Base-by-base conservation (phyloP, 2,797 vertebrate genomes). In the Cirrhinus molitorella region DNA sequence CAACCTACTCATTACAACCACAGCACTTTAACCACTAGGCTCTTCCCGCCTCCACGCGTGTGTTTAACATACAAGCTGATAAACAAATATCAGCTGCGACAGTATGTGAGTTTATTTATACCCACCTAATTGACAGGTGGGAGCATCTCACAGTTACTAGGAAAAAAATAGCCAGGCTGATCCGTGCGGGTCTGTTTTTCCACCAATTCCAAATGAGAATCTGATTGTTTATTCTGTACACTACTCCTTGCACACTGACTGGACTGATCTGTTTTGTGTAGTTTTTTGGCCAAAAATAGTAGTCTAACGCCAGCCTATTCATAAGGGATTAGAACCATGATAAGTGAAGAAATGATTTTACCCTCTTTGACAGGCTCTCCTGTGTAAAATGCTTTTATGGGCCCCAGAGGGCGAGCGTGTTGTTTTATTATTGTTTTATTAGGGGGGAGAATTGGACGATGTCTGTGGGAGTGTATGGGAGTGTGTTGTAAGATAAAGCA, bases 381-480 rank as follows among this genome's bases (percentile, higher is more conserved):
- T 88, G 88, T 89, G 91, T 91, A 83, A 92, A 91, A 91, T 91
- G 87, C 89, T 91, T 94, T 94, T 89, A 91, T 88, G 86, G 79
- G 86, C 87, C 89, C 91, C 85, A 73, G 87, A 89, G 89, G 89
- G 89, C 83, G 49, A 73, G 63, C 70, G 80, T 88, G 87, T 89
- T 90, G 83, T 90, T 88, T 90, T 92, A 82, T 92, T 92, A 92
- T 92, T 92, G 89, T 91, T 93, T 94, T 92, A 92, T 92, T 91
- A 88, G 85, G 66, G 85, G 76, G 67, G 86, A 87, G 91, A 91
- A 90, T 90, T 90, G 88, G 70, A 90, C 59, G 21, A n/a, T 61
- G 75, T 85, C 82, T 80, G 78, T 74, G 74, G 72, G 51, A 34
- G 75, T 21, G 51, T 75, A 53, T 79, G 74, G 19, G 85, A 65